Conservation (phyloP, 1,140 invertebrate genomes). For the Microplitis demolitor region DNA sequence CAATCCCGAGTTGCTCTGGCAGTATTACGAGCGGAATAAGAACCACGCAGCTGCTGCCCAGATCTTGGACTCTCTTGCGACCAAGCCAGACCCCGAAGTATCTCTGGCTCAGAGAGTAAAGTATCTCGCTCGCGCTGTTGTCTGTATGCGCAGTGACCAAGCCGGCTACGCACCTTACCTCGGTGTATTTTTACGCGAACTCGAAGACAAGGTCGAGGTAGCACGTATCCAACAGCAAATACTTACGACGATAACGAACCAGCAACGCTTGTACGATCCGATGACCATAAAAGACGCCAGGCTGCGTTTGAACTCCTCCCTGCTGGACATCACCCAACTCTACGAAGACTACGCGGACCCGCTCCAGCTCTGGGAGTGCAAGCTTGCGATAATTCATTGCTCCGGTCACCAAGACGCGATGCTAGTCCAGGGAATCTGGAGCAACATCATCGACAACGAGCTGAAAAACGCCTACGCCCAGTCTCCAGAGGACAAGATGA, state of each 20-base stretch:
- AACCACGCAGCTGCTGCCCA: slow-evolving; percentile 93
- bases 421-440: slow-evolving; percentile 80
- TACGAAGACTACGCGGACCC: slow-evolving; percentile 85
- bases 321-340: slow-evolving; percentile 74
- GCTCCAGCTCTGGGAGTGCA: slow-evolving; percentile 82
- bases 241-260: slow-evolving; percentile 67
- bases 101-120: slow-evolving; percentile 77
- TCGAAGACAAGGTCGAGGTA: slow-evolving; percentile 94
- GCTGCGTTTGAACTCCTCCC: slow-evolving; percentile 65
- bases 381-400: slow-evolving; percentile 83
- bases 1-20: slow-evolving; percentile 90
- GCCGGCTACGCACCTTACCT: slow-evolving; percentile 75
- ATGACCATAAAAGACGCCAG: slow-evolving; percentile 59
- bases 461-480: slow-evolving; percentile 43
- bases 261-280: slow-evolving; percentile 42
- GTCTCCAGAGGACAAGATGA: slow-evolving; percentile 68
- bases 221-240: slow-evolving; percentile 80
- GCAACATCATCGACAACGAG: slow-evolving; percentile 72
- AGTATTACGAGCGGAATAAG: slow-evolving; percentile 90
- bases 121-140: slow-evolving; percentile 91
- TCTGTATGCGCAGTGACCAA: slow-evolving; percentile 90
- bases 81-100: slow-evolving; percentile 71
- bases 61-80: slow-evolving; percentile 86
- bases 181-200: slow-evolving; percentile 86
- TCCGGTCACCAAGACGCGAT: slow-evolving; percentile 80